Percentiles rank a stretch among this genome's conserved stretches.
Evolutionary conservation across 1,140 invertebrate genomes (phyloP).

Genomic region (Rhopalosiphum padi): DNA sequence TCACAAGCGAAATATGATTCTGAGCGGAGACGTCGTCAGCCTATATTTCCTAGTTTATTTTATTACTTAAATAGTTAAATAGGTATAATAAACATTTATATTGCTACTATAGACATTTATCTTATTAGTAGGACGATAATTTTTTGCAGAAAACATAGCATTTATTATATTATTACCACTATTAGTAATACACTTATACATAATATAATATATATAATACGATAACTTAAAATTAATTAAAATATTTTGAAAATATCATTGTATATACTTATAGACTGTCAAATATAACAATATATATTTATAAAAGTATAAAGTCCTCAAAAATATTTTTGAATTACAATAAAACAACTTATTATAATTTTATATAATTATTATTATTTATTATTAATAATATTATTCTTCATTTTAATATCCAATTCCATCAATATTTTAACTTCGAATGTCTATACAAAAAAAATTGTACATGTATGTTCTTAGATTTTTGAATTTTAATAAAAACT

Average conservation of each 20-base stretch:
- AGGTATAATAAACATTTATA: too few relatives aligned
- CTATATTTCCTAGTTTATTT: not conserved
- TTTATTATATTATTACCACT: not conserved
- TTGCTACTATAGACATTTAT: not conserved
- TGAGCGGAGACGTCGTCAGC: not conserved
- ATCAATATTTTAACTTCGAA: too few relatives aligned
- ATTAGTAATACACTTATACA: not conserved
- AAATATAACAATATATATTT: not conserved
- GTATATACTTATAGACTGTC: not conserved
- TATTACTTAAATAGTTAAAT: not conserved
- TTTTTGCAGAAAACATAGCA: not conserved
- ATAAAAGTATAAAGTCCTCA: too few relatives aligned
- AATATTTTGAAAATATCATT: not conserved
- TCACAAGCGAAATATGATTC: not conserved
- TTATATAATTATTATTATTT: too few relatives aligned
- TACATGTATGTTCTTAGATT: not conserved
- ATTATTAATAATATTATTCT: too few relatives aligned
- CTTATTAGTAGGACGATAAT: not conserved
- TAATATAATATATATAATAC: too few relatives aligned
- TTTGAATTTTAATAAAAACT: not conserved
- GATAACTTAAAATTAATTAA: not conserved
- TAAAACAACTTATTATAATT: not conserved
- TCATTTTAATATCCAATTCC: too few relatives aligned
- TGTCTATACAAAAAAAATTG: too few relatives aligned
- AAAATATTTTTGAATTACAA: not conserved